A percentile compares a stretch with the other conserved stretches of the same genome.
Evolutionary conservation across 53 echinoderm and acorn worm genomes (phyloP).

Genomic region (Echinarachnius parma): DNA sequence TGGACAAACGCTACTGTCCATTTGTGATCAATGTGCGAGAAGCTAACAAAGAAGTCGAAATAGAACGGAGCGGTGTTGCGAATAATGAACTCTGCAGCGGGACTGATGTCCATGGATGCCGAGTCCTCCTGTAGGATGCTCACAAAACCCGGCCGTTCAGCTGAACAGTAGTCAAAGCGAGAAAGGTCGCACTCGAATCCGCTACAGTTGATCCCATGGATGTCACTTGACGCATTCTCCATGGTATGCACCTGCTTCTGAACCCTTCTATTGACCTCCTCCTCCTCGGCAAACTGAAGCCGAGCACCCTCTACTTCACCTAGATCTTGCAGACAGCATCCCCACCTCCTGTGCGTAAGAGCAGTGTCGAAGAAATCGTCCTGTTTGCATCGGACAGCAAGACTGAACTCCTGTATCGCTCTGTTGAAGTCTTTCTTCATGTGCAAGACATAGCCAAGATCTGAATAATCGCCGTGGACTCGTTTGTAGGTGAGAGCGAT

Average conservation of each 20-base stretch:
- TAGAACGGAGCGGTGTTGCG: conserved; percentile 41
- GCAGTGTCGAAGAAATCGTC: conserved; percentile 73
- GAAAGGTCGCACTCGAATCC: conserved; percentile 82
- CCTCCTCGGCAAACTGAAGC: conserved; percentile 35
- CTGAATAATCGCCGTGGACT: conserved; percentile 80
- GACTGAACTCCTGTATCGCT: conserved; percentile 68
- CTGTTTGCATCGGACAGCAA: conserved; percentile 54
- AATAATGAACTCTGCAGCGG: background rate
- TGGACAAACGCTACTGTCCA: conserved; percentile 79
- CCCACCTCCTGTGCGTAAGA: conserved; percentile 77
- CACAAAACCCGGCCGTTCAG: conserved; percentile 72
- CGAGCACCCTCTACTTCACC: conserved; percentile 67
- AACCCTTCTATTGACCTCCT: conserved; percentile 30
- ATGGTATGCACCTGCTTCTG: conserved; percentile 42
- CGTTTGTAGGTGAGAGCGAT: conserved; percentile 57
- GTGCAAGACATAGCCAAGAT: conserved; percentile 68
- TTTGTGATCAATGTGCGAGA: conserved; percentile 84
- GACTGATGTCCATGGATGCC: background rate
- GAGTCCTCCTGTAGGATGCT: conserved; percentile 62
- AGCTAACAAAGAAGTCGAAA: conserved; percentile 85
- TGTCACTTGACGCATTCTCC: conserved; percentile 61
- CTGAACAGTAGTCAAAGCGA: conserved; percentile 69
- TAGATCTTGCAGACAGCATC: conserved; percentile 55
- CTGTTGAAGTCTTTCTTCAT: conserved; percentile 56
- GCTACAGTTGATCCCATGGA: conserved; percentile 72